phyloP scores from a whole-genome alignment of 2,797 vertebrate genomes.

The Tauraco hartlaubi region DNA sequence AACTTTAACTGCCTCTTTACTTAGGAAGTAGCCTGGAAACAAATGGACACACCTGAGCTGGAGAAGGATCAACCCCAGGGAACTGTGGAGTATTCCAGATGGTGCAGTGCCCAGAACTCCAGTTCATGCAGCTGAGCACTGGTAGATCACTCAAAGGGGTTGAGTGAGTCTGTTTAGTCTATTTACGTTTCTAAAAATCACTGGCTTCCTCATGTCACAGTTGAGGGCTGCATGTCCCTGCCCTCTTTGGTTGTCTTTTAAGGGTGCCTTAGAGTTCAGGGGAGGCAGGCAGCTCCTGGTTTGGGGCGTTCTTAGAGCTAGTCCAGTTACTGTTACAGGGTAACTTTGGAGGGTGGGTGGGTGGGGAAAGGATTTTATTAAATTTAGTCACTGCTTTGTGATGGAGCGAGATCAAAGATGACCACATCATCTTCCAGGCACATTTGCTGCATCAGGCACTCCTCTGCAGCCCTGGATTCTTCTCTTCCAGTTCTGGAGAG shows the following conservation, averaged over 20 bases:
- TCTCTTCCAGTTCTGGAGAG: not conserved
- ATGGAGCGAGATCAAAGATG: not conserved
- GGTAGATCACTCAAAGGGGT: not conserved
- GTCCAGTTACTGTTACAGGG: not conserved
- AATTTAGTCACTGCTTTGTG: not conserved
- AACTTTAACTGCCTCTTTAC: conserved; percentile 4
- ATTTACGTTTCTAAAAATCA: not conserved
- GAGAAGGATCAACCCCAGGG: not conserved
- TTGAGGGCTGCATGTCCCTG: not conserved
- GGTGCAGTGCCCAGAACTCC: not conserved
- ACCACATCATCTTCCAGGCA: not conserved
- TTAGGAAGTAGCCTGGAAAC: not conserved
- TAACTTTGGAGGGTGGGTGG: not conserved
- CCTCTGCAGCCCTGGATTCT: not conserved
- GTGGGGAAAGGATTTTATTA: not conserved
- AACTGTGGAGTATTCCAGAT: not conserved
- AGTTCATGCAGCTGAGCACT: not conserved
- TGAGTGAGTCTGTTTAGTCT: not conserved
- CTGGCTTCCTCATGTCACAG: not conserved
- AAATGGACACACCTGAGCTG: not conserved
- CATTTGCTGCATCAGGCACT: not conserved
- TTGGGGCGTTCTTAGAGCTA: conserved; percentile 1
- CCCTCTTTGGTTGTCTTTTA: not conserved
- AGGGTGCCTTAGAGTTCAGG: conserved; percentile 56
- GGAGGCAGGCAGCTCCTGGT: conserved; percentile 12